phyloP scores from a whole-genome alignment of 2,888 invertebrate species.

The Ormyrus thymus region DNA sequence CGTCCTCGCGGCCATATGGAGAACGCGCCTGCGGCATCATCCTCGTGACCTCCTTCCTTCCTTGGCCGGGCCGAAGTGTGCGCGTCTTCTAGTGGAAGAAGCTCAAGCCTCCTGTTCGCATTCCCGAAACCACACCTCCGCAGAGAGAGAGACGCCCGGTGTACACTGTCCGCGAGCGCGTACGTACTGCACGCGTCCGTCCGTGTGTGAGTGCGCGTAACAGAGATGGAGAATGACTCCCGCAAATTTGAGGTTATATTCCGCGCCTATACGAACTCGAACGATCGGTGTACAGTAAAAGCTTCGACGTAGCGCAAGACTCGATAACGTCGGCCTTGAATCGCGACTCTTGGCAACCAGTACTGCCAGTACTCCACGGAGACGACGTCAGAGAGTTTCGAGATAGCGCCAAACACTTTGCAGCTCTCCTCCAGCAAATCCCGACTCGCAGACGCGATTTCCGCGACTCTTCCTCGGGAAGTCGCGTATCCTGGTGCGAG shows the following conservation, averaged over 20 bases:
- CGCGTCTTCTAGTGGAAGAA: not conserved
- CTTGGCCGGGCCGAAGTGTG: not conserved
- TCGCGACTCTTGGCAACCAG: no score
- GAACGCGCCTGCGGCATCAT: slow-evolving; percentile 20
- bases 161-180: no score
- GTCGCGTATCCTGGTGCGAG: no score
- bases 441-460: no score
- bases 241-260: slow-evolving; percentile 44
- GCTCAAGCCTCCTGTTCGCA: not conserved
- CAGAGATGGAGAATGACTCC: slow-evolving; percentile 4
- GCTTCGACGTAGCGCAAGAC: no score
- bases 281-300: no score
- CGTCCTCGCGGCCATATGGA: slow-evolving; percentile 52
- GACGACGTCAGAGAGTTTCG: no score
- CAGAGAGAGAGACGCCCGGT: not conserved
- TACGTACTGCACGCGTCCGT: not conserved
- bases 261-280: not conserved
- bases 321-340: no score
- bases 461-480: no score
- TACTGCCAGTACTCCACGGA: no score
- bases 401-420: no score
- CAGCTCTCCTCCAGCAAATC: no score
- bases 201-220: not conserved
- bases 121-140: slow-evolving; percentile 18
- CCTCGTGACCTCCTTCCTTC: not conserved